These are phyloP conservation scores for Pyralis farinalis DNA, from an alignment of 2,888 invertebrate genomes.

Conservation along the genomic window DNA sequence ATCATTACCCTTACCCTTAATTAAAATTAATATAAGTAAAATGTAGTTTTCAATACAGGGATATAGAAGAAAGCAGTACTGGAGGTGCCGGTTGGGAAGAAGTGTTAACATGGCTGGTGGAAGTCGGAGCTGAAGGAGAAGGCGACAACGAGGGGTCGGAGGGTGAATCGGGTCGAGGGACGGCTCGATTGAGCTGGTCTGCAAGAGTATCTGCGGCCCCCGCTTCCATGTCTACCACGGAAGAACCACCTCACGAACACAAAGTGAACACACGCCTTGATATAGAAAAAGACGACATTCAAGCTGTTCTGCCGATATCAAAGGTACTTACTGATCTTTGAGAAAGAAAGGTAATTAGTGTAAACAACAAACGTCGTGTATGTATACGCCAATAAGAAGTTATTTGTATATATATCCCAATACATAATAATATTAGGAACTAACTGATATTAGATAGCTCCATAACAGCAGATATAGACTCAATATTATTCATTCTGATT, in stretches of 20 bases:
- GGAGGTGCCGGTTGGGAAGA: conserved; percentile 84
- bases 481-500: too few species aligned
- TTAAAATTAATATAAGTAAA: too few species aligned
- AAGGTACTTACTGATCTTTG: too few species aligned
- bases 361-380: too few species aligned
- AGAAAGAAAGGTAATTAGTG: too few species aligned
- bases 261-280: conserved; percentile 92
- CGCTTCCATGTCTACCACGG: conserved; percentile 51
- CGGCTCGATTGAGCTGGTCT: conserved; percentile 93
- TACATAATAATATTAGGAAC: too few species aligned
- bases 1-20: too few species aligned
- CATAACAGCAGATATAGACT: too few species aligned
- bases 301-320: conserved; percentile 95
- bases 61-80: conserved; percentile 55
- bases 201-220: conserved; percentile 74
- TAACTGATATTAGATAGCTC: too few species aligned
- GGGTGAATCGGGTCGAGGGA: conserved; percentile 85
- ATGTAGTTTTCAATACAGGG: conserved; percentile 33
- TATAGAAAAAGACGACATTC: conserved; percentile 96
- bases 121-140: conserved; percentile 91
- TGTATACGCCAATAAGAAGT: too few species aligned
- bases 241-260: conserved; percentile 69
- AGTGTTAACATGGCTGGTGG: conserved; percentile 94
- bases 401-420: too few species aligned
- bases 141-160: conserved; percentile 68